Evolutionary conservation across 2,888 invertebrate genomes (phyloP).

Genomic region (Agrochola lychnidis): DNA sequence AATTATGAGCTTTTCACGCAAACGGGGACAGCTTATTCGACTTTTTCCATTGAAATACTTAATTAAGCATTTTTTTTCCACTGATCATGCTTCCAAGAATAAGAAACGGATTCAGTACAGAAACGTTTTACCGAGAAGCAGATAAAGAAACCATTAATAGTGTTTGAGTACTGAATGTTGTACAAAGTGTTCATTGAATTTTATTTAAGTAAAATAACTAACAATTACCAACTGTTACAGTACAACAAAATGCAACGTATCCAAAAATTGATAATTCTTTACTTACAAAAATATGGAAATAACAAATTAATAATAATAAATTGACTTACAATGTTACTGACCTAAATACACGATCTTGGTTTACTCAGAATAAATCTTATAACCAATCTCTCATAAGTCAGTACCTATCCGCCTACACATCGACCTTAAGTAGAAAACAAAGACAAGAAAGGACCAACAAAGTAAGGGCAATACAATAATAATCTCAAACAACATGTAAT

Average conservation of each 20-base stretch:
- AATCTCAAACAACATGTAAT: constrained; percentile 58
- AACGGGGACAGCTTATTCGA: neutral
- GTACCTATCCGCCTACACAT: constrained; percentile 20
- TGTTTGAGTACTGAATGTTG: neutral
- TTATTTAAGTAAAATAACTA: neutral
- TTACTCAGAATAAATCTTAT: constrained; percentile 4
- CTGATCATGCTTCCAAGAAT: constrained; percentile 2
- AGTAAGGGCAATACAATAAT: constrained; percentile 48
- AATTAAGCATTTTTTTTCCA: neutral
- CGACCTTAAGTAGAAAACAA: constrained; percentile 30
- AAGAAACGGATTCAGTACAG: neutral
- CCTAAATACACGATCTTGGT: neutral
- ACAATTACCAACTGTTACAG: too few species aligned
- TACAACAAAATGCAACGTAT: too few species aligned
- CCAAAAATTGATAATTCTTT: too few species aligned
- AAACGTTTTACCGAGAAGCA: neutral
- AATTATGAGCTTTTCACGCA: neutral
- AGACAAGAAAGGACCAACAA: constrained; percentile 41
- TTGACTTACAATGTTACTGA: neutral
- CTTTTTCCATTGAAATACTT: constrained; percentile 1
- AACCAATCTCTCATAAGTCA: constrained; percentile 13
- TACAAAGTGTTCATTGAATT: neutral
- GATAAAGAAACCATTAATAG: neutral
- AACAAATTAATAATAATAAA: neutral
- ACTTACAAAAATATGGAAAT: too few species aligned